Conservation (phyloP, 2,797 vertebrate genomes). For the Psittacula echo region DNA sequence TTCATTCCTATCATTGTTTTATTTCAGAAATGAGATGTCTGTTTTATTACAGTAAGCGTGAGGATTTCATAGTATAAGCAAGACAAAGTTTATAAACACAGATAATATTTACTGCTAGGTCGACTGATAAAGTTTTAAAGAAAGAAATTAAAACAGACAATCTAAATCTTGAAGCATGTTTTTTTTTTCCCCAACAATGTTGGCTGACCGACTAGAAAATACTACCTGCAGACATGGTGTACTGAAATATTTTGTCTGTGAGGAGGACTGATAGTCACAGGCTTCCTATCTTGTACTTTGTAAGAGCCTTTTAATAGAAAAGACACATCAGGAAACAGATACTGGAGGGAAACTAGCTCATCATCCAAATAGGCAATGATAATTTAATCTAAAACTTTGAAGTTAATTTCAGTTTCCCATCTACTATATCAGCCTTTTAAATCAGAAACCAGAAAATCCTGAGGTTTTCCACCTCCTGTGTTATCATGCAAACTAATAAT, state of each 20-base stretch:
- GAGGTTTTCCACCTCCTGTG: neutral
- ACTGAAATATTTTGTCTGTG: neutral
- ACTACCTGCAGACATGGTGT: neutral
- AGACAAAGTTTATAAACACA: neutral
- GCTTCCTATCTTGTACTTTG: neutral
- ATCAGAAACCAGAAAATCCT: constrained; percentile 21
- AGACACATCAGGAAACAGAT: neutral
- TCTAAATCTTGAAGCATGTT: neutral
- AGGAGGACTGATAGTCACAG: neutral
- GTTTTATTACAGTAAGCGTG: neutral
- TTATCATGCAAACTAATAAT: neutral
- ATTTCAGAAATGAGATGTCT: neutral
- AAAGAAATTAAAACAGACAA: neutral
- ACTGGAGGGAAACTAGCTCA: neutral
- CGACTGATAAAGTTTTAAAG: neutral
- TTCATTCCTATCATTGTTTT: neutral
- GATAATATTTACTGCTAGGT: neutral
- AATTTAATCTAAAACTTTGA: constrained; percentile 5
- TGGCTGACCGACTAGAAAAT: neutral
- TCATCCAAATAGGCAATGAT: neutral
- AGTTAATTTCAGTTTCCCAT: neutral
- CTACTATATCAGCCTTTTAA: neutral
- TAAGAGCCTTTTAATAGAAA: neutral
- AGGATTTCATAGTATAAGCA: neutral
- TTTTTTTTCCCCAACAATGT: neutral